These are phyloP conservation scores for Caenorhabditis wallacei DNA, from an alignment of 2,888 invertebrate species.

Conservation along the genomic window DNA sequence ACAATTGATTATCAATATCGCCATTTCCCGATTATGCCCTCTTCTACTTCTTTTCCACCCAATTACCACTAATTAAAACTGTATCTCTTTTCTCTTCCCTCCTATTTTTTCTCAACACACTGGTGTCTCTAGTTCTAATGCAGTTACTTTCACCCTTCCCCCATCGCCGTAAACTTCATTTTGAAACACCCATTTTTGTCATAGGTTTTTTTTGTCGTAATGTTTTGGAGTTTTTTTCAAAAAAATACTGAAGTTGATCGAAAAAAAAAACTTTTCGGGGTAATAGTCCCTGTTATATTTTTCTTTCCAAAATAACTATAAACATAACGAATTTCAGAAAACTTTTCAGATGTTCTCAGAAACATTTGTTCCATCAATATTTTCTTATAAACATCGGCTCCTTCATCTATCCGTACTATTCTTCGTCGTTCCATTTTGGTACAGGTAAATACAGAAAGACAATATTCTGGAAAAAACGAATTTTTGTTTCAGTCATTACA, in stretches of 20 bases:
- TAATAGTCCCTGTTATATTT: not conserved
- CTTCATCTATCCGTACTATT: slow-evolving; percentile 67
- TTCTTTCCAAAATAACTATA: not conserved
- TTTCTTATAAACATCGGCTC: slow-evolving; percentile 67
- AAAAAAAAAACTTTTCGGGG: too few relatives aligned
- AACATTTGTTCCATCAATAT: slow-evolving; percentile 60
- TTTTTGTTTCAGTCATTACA: slow-evolving; percentile 76
- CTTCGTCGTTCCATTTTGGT: slow-evolving; percentile 71
- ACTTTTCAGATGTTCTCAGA: slow-evolving; percentile 53
- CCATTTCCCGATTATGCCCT: not conserved
- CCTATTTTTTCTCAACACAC: slow-evolving; percentile 1
- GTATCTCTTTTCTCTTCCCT: not conserved
- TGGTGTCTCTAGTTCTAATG: not conserved
- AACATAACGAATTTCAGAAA: not conserved
- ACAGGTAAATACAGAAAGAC: slow-evolving; percentile 56
- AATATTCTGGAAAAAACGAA: too few relatives aligned
- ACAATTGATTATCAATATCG: not conserved
- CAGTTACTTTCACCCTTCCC: not conserved
- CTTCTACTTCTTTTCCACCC: not conserved
- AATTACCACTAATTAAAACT: not conserved
- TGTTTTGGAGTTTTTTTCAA: too few relatives aligned
- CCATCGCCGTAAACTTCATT: not conserved
- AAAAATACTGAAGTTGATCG: too few relatives aligned
- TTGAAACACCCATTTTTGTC: not conserved
- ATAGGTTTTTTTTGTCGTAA: not conserved